phyloP scores from a whole-genome alignment of 2,113 vertebrate genomes.

The Xenus cinereus region DNA sequence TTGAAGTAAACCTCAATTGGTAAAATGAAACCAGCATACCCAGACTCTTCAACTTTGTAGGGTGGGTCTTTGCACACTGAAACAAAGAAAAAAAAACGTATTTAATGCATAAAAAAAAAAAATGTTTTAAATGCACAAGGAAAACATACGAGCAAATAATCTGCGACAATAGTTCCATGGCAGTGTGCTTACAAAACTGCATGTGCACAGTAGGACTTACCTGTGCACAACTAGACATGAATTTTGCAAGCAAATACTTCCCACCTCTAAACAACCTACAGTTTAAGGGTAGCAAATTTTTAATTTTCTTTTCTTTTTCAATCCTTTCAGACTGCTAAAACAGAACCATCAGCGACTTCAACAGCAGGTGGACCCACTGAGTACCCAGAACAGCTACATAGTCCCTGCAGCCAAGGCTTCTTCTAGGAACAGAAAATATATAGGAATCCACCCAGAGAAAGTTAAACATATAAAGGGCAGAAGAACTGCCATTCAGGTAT shows the following conservation, averaged over 20 bases:
- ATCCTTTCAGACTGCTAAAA: not conserved
- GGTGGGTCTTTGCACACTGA: constrained; percentile 91
- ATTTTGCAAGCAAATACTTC: not conserved
- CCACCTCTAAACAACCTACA: not conserved
- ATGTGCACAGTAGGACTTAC: accelerated
- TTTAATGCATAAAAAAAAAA: not conserved
- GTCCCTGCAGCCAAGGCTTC: not conserved
- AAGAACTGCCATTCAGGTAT: not conserved
- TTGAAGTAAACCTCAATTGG: constrained; percentile 92
- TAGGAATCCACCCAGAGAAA: not conserved
- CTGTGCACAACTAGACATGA: accelerated
- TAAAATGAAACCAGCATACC: constrained; percentile 91
- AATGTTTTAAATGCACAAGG: not conserved
- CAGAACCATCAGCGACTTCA: not conserved
- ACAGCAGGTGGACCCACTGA: not conserved
- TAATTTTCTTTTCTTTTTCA: not conserved
- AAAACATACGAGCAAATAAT: not conserved
- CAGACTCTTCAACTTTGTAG: constrained; percentile 92
- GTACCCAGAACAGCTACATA: not conserved
- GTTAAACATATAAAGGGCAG: not conserved
- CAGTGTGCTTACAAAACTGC: not conserved
- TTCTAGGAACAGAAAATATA: not conserved
- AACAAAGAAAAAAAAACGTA: constrained; percentile 4
- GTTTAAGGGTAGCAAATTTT: not conserved
- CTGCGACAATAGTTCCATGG: accelerated